Percentiles rank a stretch among this genome's conserved stretches.
phyloP scores from a whole-genome alignment of 2,113 vertebrate species.

The Coptodon bakossiorum region DNA sequence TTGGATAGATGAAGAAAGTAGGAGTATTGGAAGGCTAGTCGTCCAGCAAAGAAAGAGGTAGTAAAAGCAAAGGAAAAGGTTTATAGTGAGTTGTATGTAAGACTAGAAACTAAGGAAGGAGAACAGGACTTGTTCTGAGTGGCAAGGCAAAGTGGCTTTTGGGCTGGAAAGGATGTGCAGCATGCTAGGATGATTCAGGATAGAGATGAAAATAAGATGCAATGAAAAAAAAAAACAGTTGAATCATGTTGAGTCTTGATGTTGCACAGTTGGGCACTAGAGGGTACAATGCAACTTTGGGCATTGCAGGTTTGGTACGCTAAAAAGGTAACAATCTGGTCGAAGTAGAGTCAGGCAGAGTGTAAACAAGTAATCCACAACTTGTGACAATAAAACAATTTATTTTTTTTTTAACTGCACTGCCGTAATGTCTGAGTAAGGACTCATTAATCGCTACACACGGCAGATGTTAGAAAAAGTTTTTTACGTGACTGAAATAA shows the following conservation, averaged over 20 bases:
- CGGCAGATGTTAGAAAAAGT: fast-evolving
- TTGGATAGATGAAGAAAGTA: neutral
- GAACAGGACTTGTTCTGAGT: neutral
- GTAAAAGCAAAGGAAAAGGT: neutral
- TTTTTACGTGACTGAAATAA: neutral
- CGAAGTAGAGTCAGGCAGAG: neutral
- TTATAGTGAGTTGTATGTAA: neutral
- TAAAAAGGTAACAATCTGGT: neutral
- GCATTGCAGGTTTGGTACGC: fast-evolving
- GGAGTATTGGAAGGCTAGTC: neutral
- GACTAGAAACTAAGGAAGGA: neutral
- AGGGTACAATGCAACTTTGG: neutral
- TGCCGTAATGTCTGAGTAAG: neutral
- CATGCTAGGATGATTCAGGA: neutral
- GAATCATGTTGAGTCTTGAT: neutral
- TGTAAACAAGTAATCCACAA: neutral
- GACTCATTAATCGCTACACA: neutral
- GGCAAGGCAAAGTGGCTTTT: too few species aligned
- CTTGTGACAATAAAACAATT: neutral
- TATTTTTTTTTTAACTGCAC: neutral
- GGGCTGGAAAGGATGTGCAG: neutral
- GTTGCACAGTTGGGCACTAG: neutral
- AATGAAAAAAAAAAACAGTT: fast-evolving
- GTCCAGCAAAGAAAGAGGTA: neutral
- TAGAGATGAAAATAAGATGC: neutral